Evolutionary conservation across 1,140 invertebrate species (phyloP), one percentile per base, ranked within the genome.

Genomic region (Chironomus tepperi): DNA sequence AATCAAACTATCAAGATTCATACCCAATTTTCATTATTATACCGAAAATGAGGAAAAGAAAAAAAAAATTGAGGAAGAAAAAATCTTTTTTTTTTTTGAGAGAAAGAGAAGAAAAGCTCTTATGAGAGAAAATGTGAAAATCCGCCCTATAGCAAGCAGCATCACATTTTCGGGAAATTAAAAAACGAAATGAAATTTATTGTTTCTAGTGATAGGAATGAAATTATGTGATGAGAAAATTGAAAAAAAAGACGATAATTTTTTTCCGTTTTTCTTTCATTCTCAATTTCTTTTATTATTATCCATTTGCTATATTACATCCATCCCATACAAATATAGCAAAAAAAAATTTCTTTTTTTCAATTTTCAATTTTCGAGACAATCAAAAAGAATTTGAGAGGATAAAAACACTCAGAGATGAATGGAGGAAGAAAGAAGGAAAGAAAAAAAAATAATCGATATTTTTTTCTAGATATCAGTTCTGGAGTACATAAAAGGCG

Each of bases 131-230:
- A 34, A 57, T 57, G 12, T 57, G 12, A 57, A 57, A 57, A 57
- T 57, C 47, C 47, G 47, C 47, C 47, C 47, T 57, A 57, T 57
- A 15, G 47, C 47, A 57, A 15, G 47, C 47, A 57, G 47, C 47
- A 57, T 57, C 47, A 57, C 47, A 57, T 57, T 57, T 57, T 57
- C 47, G 47, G 47, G 47, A 57, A 57, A 57, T 57, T 57, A 57
- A 57, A 57, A 57, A 57, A 57, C 8, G 47, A 57, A 57, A 57
- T 57, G 47, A 57, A 57, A 57, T 57, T 57, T 57, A 57, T 57
- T 57, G 47, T 57, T 57, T 57, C 47, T 57, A 57, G 47, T n/a
- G 47, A 57, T 57, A 57, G 47, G 47, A 57, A 57, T 57, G 47
- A 57, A 57, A 57, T 57, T 57, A 57, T 57, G 47, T 57, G 47